phyloP scores from a whole-genome alignment of 2,888 invertebrate genomes.

The Temnothorax ravouxi region DNA sequence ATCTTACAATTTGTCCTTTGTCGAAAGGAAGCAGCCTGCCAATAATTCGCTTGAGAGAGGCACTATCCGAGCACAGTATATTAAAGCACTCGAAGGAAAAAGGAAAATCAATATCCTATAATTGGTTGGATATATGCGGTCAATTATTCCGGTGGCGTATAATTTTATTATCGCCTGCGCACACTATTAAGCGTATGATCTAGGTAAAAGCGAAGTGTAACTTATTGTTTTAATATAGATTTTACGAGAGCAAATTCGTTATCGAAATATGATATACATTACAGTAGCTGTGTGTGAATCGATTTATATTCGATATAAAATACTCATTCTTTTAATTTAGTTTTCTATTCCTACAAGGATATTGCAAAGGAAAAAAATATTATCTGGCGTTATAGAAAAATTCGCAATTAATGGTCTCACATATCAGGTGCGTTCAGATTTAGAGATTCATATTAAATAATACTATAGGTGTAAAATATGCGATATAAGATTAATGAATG shows the following conservation, averaged over 20 bases:
- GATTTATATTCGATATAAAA: neutral
- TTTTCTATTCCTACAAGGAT: neutral
- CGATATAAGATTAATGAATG: slow-evolving; percentile 14
- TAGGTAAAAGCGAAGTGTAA: neutral
- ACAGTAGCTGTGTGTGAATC: neutral
- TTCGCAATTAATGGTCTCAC: neutral
- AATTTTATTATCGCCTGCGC: slow-evolving; percentile 26
- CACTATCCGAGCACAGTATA: neutral
- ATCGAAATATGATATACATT: neutral
- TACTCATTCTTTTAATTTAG: neutral
- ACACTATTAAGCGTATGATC: slow-evolving; percentile 12
- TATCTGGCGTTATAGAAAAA: neutral
- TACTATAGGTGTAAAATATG: neutral
- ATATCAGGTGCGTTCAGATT: neutral
- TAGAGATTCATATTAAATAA: neutral
- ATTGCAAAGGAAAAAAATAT: neutral
- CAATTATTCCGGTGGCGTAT: slow-evolving; percentile 42
- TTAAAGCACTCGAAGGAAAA: slow-evolving; percentile 29
- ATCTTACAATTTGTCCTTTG: slow-evolving; percentile 4
- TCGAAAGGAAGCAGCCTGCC: slow-evolving; percentile 26
- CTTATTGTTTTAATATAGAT: slow-evolving; percentile 4
- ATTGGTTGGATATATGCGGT: slow-evolving; percentile 44
- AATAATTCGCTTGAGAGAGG: slow-evolving; percentile 26
- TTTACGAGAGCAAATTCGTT: slow-evolving; percentile 11
- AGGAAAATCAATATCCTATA: slow-evolving; percentile 51